Evolutionary conservation across 2,113 vertebrate species (phyloP), one percentile per base, ranked within the genome.

Genomic region (Canis aureus): DNA sequence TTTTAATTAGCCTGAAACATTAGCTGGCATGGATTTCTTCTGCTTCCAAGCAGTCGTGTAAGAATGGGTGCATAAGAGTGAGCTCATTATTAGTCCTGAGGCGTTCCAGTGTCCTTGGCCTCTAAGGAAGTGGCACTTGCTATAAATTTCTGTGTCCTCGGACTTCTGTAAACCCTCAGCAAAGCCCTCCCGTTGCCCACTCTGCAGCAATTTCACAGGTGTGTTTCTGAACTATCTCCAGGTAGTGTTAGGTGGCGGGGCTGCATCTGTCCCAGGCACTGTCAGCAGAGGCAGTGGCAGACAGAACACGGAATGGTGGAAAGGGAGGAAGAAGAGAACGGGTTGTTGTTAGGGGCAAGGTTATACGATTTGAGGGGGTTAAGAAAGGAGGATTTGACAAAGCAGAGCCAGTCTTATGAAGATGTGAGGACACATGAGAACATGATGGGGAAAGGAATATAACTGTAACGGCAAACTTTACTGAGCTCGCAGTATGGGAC

Each of bases 1-100:
- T 55, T 96, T 92, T 90, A 92, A 96, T 92, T 90, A 97, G 78
- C 62, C 73, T 93, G 79, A 76, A 96, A 87, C 35, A 71, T 87
- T 74, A 73, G 82, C 35, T 80, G 90, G 82, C 89, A 82, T 4
- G 92, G 81, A 64, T 64, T 80, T 91, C 62, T 74, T 71, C 57
- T 60, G 79, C 64, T 84, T 80, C 74, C 81, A 67, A 82, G 83
- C 57, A 79, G 53, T n/a, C 27, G 0, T 8, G 15, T 55, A n/a
- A 29, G 67, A 49, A 59, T 76, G 29, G 51, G 53, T 22, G 35
- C 55, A 23, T 23, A 73, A 71, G 74, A 60, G 35, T 57, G 43
- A 89, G 25, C 59, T 90, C 51, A 51, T 98, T 91, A 62, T 79
- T 87, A 97, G 98, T 96, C 83, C 53, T 10, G 19, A 92, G 71